Base-by-base conservation (phyloP, 2,888 invertebrate species). In the Palloptera scutellata region DNA sequence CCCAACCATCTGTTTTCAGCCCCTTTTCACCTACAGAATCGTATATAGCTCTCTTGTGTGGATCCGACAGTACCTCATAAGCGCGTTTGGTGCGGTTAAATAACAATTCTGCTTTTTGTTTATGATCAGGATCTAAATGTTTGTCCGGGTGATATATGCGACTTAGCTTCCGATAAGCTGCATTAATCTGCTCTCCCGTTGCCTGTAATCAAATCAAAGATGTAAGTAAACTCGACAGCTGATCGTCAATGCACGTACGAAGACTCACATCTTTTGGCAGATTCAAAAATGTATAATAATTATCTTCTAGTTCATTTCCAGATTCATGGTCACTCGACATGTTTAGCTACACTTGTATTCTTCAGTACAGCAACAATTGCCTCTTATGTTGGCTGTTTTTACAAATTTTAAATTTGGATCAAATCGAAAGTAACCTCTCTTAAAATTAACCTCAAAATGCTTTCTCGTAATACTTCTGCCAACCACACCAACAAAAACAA, bases 121-220 rank as follows among this genome's bases (percentile, higher is more conserved):
- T 96, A 75, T 91, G 90, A 0, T 87, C 88, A 0, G 92, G 91
- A 79, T 96, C 93, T 13, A 89, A 87, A 86, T 99, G 98, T 85
- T 98, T 97, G 81, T 99, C 98, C 0, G 99, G 98, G 85, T 99
- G 99, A 81, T 97, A 98, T 77, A 96, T 90, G 73, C 92, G 90
- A 76, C 97, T 97, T 66, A 97, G 90, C 64, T 93, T 90, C 70
- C 97, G 89, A 83, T 97, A 99, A 1, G 98, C 94, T 86, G 92
- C 92, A 79, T 91, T 95, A 74, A 99, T 97, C 85, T 98, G 97
- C 74, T 98, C 97, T 61, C 87, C 86, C 51, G 93, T 88, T 9
- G 98, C 98, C 98, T 99, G 81, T 61, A 71, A 73, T 72, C 54
- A 12, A 60, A 71, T 58, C 19, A 67, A 61, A 6, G 3, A 45